Evolutionary conservation across 2,888 invertebrate genomes (phyloP).

Genomic region (Patella caerulea): DNA sequence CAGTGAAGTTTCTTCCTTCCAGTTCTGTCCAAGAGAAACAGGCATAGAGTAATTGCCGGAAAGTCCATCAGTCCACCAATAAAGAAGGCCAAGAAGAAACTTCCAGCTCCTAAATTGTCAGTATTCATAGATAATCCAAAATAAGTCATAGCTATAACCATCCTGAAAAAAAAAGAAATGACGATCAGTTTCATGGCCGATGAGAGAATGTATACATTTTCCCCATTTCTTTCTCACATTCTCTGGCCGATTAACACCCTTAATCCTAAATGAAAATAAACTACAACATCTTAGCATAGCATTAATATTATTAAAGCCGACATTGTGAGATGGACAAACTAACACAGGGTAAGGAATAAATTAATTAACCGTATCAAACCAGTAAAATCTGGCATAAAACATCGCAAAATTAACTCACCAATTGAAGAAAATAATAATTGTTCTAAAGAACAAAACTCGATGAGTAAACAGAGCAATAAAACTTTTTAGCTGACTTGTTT

Average conservation of each 20-base stretch:
- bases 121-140: conserved; percentile 89
- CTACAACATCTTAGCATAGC: no score
- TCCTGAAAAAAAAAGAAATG: conserved; percentile 68
- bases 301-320: no score
- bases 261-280: no score
- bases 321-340: no score
- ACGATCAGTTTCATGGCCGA: no score
- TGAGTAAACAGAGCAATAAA: conserved; percentile 41
- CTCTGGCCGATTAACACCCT: no score
- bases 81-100: conserved; percentile 88
- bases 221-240: no score
- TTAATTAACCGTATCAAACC: no score
- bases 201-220: no score
- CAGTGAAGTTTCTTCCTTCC: conserved; percentile 62
- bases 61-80: conserved; percentile 78
- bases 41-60: conserved; percentile 64
- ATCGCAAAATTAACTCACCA: conserved; percentile 17
- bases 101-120: conserved; percentile 81
- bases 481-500: conserved; percentile 14
- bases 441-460: conserved; percentile 37
- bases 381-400: no score
- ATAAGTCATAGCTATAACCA: conserved; percentile 87
- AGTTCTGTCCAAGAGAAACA: conserved; percentile 54
- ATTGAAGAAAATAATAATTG: conserved; percentile 31
- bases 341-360: no score